phyloP scores from a whole-genome alignment of 2,888 invertebrate genomes.

The Trachelus tabidus region DNA sequence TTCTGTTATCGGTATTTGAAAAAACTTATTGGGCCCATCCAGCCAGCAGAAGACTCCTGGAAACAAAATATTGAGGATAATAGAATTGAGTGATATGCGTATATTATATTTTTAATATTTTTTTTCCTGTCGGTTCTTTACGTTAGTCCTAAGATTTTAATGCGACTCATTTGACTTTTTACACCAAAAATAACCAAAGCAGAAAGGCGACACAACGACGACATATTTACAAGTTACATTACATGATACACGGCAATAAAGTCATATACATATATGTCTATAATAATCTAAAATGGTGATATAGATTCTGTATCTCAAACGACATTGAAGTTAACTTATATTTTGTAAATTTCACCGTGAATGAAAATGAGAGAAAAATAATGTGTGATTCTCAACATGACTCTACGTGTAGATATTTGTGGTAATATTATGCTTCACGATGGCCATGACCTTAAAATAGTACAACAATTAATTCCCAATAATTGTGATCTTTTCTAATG shows the following conservation, averaged over 20 bases:
- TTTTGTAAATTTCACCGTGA: constrained; percentile 33
- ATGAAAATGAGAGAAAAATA: constrained; percentile 26
- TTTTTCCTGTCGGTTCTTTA: constrained; percentile 44
- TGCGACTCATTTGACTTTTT: constrained; percentile 44
- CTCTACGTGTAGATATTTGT: constrained; percentile 33
- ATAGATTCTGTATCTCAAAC: constrained; percentile 33
- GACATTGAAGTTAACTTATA: constrained; percentile 42
- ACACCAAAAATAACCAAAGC: constrained; percentile 58
- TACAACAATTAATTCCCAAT: constrained; percentile 41
- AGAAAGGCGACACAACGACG: constrained; percentile 51
- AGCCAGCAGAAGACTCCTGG: not conserved
- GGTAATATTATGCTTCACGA: constrained; percentile 38
- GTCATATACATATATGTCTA: constrained; percentile 52
- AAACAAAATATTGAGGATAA: not conserved
- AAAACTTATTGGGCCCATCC: not conserved
- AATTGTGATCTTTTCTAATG: constrained; percentile 33
- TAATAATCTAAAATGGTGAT: constrained; percentile 25
- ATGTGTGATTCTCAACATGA: constrained; percentile 21
- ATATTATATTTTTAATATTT: constrained; percentile 54
- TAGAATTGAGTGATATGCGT: constrained; percentile 42
- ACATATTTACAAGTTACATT: constrained; percentile 62
- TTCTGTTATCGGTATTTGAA: not conserved
- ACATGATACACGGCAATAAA: constrained; percentile 57
- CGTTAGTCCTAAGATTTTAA: constrained; percentile 42
- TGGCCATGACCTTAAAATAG: constrained; percentile 37